Percentiles rank a stretch among this genome's conserved stretches.
Evolutionary conservation across 2,113 vertebrate genomes (phyloP).

Genomic region (Charina bottae): DNA sequence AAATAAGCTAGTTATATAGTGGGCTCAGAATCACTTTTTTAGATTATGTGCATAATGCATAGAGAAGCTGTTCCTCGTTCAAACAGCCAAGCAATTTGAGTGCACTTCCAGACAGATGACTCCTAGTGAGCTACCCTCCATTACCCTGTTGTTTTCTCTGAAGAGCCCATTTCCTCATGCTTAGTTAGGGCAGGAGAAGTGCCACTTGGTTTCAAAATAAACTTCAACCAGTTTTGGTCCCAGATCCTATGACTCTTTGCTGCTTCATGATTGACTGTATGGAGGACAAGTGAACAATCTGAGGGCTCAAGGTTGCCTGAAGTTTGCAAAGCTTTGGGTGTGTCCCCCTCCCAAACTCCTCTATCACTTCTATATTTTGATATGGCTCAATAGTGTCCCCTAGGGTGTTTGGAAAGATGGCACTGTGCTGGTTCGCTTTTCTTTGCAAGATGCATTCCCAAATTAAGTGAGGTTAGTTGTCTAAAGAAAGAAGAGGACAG

Average conservation of each 20-base stretch:
- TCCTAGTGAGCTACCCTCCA: not conserved
- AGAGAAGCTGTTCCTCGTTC: not conserved
- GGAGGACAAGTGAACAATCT: not conserved
- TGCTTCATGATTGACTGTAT: not conserved
- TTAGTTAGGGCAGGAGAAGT: not conserved
- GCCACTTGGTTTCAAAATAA: not conserved
- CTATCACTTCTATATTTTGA: not conserved
- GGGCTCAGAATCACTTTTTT: not conserved
- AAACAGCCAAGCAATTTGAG: not conserved
- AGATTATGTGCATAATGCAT: constrained; percentile 2
- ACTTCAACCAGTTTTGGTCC: not conserved
- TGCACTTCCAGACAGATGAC: not conserved
- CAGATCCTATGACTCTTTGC: not conserved
- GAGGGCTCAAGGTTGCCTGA: not conserved
- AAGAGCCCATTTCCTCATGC: not conserved
- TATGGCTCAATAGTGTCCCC: not conserved
- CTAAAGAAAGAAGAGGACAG: not conserved
- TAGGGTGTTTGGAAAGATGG: not conserved
- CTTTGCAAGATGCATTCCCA: not conserved
- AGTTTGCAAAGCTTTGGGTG: not conserved
- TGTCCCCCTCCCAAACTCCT: not conserved
- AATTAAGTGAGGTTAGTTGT: not conserved
- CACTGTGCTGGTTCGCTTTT: not conserved
- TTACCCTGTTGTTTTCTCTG: not conserved
- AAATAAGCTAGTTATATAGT: not conserved